Conservation (phyloP, 2,113 vertebrate genomes). For the Galeopterus variegatus region DNA sequence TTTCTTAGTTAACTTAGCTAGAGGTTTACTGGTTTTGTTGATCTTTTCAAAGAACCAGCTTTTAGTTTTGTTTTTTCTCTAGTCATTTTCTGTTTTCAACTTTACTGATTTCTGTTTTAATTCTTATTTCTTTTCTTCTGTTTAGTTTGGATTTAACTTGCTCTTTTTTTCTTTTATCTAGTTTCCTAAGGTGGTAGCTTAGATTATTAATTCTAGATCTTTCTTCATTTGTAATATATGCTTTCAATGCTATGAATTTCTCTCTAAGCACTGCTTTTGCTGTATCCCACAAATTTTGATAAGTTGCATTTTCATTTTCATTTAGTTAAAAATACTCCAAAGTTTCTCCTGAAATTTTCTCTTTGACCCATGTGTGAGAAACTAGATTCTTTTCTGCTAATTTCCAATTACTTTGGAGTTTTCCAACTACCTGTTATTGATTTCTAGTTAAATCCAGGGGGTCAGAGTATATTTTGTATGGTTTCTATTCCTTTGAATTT, state of each 20-base stretch:
- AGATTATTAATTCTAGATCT: background rate
- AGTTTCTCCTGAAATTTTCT: background rate
- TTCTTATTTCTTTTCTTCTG: background rate
- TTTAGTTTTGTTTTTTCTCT: background rate
- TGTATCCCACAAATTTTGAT: background rate
- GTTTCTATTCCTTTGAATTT: background rate
- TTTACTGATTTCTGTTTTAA: background rate
- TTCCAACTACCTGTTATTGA: background rate
- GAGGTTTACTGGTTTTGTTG: background rate
- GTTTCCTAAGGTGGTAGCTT: background rate
- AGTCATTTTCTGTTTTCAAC: background rate
- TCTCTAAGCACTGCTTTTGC: background rate
- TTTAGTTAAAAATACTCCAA: background rate
- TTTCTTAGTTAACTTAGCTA: background rate
- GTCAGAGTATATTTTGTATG: background rate
- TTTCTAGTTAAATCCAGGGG: background rate
- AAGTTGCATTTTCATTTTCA: background rate
- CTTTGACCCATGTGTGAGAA: background rate
- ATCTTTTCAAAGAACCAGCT: background rate
- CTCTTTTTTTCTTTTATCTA: background rate
- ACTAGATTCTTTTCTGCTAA: background rate
- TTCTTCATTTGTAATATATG: background rate
- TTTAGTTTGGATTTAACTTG: background rate
- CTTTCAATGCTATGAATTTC: background rate
- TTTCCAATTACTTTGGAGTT: background rate